These are phyloP conservation scores for Imbricaverruca yamaguchii DNA, from an alignment of 2,888 invertebrate species.

Conservation along the genomic window DNA sequence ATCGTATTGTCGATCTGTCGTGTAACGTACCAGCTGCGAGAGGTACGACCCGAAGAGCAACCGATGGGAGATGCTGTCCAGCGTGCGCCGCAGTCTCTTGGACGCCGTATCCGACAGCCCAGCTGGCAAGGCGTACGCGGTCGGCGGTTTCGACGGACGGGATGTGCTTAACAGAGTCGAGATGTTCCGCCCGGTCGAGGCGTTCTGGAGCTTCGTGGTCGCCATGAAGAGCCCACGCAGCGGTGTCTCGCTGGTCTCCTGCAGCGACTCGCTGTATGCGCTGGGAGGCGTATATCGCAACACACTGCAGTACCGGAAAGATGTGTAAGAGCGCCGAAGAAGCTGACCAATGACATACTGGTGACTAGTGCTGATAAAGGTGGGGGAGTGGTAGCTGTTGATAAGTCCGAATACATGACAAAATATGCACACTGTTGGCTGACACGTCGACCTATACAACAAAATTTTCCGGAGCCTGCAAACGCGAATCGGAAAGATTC, in stretches of 20 bases:
- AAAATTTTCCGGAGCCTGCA: too few relatives aligned
- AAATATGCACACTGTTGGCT: too few relatives aligned
- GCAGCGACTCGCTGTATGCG: conserved; percentile 60
- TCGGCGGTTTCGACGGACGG: conserved; percentile 72
- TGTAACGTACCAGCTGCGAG: conserved; percentile 37
- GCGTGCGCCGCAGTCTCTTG: conserved; percentile 57
- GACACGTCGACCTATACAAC: too few relatives aligned
- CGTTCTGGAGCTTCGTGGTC: conserved; percentile 64
- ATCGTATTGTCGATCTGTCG: conserved; percentile 27
- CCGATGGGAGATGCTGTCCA: conserved; percentile 41
- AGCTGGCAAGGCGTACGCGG: conserved; percentile 44
- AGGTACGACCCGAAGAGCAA: conserved; percentile 37
- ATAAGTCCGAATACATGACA: too few relatives aligned
- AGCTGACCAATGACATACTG: too few relatives aligned
- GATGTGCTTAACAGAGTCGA: conserved; percentile 67
- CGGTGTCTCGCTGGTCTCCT: conserved; percentile 64
- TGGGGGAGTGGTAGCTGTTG: too few relatives aligned
- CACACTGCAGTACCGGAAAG: too few relatives aligned
- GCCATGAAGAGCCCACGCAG: conserved; percentile 65
- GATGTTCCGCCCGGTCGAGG: conserved; percentile 58
- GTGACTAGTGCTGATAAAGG: too few relatives aligned
- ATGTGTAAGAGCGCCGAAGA: too few relatives aligned
- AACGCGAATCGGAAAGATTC: too few relatives aligned
- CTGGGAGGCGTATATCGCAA: conserved; percentile 58
- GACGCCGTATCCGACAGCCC: conserved; percentile 58